Evolutionary conservation across 2,888 invertebrate genomes (phyloP), one percentile per base, ranked within the genome.

Genomic region (Aphodius sticticus): DNA sequence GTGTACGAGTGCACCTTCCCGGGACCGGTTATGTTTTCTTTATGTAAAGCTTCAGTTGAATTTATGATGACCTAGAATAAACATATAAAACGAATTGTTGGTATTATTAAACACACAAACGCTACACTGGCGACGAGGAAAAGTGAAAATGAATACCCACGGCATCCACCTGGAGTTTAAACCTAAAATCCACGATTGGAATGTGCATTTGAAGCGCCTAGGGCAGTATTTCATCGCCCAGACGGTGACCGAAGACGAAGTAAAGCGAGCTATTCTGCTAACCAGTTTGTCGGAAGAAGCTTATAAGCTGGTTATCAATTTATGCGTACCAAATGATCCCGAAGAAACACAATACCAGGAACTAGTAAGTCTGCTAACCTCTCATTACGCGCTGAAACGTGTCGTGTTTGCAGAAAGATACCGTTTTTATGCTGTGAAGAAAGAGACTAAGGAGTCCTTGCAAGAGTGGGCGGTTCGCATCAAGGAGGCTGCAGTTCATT

Each of bases 251-350:
- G 69, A 78, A 14, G 77, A 82, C 15, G 74, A 80, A 26, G 80
- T 78, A 72, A 82, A 81, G 81, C 81, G 83, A 16, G 84, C 84
- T 16, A 81, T 85, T 38, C 79, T 85, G 69, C 71, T 85, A 16
- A 84, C 82, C 69, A 78, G 81, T 69, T 69, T 85, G 7, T 82
- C 83, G 36, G 82, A 84, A 70, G 84, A 84, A 75, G 81, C 84
- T 14, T 85, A 84, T 78, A 82, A 83, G 80, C 74, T 85, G 14
- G 76, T 84, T 37, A 77, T 78, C 69, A 81, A 80, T 76, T 79
- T 85, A 72, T 83, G 83, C 72, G 37, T 72, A 72, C 83, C 82
- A 7, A 74, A 53, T 6, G 16, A 69, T 53, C 84, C 84, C 0
- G 84, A 85, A 79, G 69, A 12, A 69, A 81, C 80, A 16, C 16